These are phyloP conservation scores for Bungarus multicinctus DNA, from an alignment of 2,113 vertebrate genomes.

Conservation along the genomic window DNA sequence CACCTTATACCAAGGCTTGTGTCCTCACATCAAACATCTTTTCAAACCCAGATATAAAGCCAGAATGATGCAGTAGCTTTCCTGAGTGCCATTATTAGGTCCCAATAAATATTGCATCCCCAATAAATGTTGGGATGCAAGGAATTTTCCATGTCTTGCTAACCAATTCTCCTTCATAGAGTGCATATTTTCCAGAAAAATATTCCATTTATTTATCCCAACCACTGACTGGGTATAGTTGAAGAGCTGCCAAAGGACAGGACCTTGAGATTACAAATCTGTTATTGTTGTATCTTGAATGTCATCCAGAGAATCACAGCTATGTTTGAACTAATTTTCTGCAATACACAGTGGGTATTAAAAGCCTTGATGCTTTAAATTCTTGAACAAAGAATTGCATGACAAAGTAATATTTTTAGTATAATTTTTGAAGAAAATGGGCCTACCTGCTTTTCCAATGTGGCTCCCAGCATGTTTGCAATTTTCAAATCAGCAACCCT, in stretches of 20 bases:
- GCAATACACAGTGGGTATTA: not conserved
- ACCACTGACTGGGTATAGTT: not conserved
- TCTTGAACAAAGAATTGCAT: not conserved
- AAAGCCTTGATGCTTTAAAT: not conserved
- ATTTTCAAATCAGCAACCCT: not conserved
- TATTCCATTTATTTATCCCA: not conserved
- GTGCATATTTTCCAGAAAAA: not conserved
- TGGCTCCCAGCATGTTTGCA: not conserved
- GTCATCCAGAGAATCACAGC: not conserved
- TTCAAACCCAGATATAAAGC: not conserved
- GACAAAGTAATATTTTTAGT: not conserved
- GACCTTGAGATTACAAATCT: not conserved
- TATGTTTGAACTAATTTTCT: not conserved
- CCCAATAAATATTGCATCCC: not conserved
- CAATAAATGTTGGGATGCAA: not conserved
- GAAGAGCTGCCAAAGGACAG: not conserved
- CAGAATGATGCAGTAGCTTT: not conserved
- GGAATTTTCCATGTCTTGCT: not conserved
- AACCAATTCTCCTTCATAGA: not conserved
- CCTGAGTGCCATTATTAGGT: not conserved
- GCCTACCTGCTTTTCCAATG: not conserved
- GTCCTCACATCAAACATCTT: not conserved
- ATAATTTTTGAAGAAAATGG: not conserved
- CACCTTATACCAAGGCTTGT: not conserved
- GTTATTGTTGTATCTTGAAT: not conserved